Percentiles rank a stretch among this genome's conserved stretches.
Conservation (phyloP, 2,797 vertebrate species). For the Zalophus californianus region DNA sequence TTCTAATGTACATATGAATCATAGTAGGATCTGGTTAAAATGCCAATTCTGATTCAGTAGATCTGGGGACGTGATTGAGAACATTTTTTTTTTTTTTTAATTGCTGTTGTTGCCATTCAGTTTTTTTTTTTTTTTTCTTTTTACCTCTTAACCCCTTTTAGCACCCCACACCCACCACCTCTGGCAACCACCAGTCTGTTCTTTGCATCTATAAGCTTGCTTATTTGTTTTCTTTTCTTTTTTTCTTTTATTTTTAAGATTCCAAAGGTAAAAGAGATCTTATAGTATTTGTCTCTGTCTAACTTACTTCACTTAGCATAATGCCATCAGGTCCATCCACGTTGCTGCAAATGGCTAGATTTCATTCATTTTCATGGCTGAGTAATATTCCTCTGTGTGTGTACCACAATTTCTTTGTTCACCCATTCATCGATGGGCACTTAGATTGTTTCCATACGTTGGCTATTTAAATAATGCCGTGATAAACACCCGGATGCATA, state of each 20-base stretch:
- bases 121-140: too few relatives aligned
- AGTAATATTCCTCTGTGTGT: background rate
- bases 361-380: background rate
- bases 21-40: too few relatives aligned
- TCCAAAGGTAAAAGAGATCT: background rate
- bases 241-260: background rate
- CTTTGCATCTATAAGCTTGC: background rate
- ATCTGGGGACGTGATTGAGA: too few relatives aligned
- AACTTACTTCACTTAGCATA: background rate
- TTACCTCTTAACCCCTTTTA: too few relatives aligned
- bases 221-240: background rate
- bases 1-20: too few relatives aligned
- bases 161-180: background rate
- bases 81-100: too few relatives aligned
- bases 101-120: too few relatives aligned
- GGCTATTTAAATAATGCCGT: background rate
- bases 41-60: too few relatives aligned
- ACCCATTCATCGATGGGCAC: background rate
- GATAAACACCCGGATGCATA: background rate
- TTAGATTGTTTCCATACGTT: background rate
- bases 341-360: background rate
- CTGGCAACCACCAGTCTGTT: background rate
- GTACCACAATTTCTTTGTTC: background rate
- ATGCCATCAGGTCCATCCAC: background rate
- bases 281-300: background rate